Evolutionary conservation across 1,140 invertebrate species (phyloP).

Genomic region (Tetragonula clypearis): DNA sequence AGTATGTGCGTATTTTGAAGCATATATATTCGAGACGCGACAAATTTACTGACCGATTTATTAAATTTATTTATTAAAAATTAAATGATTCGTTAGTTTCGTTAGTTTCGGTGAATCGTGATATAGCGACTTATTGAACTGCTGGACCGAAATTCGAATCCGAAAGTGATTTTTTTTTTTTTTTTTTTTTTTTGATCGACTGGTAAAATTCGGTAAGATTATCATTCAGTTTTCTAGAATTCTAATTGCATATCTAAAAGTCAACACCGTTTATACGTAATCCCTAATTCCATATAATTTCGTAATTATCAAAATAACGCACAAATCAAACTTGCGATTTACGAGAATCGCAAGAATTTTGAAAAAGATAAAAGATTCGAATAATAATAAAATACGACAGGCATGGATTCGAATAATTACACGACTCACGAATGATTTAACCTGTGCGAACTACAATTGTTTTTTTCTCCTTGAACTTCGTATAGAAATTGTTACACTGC

Average conservation of each 20-base stretch:
- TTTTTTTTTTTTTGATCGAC: background rate
- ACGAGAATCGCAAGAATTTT: background rate
- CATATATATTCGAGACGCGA: background rate
- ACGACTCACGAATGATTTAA: slow-evolving; percentile 14
- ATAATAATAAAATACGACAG: background rate
- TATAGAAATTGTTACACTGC: background rate
- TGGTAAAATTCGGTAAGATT: background rate
- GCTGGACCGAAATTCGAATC: background rate
- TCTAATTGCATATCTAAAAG: background rate
- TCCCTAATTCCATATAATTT: background rate
- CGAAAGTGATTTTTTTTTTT: background rate
- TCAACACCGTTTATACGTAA: background rate
- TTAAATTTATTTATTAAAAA: background rate
- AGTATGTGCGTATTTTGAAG: too few relatives aligned
- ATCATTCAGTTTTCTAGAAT: background rate
- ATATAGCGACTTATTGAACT: background rate
- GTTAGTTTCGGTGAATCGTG: too few relatives aligned
- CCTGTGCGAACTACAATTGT: background rate
- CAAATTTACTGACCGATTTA: background rate
- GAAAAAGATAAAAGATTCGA: background rate
- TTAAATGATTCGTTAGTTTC: background rate
- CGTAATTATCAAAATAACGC: background rate
- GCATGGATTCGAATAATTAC: background rate
- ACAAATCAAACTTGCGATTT: background rate
- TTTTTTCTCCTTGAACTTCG: slow-evolving; percentile 6